Conservation (phyloP, 2,888 invertebrate genomes). For the Syrista parreyssii region DNA sequence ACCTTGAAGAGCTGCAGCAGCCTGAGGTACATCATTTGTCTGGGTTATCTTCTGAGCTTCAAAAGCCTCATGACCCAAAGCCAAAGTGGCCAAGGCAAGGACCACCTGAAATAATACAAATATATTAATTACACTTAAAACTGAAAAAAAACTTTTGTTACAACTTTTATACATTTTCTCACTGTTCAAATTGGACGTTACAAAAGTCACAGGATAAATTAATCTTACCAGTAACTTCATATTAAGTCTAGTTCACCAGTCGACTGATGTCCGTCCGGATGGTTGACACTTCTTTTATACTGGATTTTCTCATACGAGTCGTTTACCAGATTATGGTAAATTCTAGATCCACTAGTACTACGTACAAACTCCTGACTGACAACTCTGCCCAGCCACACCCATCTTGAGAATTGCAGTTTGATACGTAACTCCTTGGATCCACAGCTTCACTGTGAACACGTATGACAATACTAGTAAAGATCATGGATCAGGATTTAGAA, state of each 20-base stretch:
- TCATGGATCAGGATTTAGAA: no score
- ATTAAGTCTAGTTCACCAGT: conserved; percentile 32
- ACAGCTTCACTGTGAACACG: conserved; percentile 15
- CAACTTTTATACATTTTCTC: no score
- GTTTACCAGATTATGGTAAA: conserved; percentile 42
- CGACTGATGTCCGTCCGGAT: conserved; percentile 38
- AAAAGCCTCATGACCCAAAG: conserved; percentile 31
- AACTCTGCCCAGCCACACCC: conserved; percentile 37
- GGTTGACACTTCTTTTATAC: conserved; percentile 51
- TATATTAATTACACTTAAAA: not conserved
- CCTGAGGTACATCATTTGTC: conserved; percentile 23
- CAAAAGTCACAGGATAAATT: no score
- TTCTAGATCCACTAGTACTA: conserved; percentile 35
- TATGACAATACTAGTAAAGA: conserved; percentile 34
- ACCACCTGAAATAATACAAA: conserved; percentile 33
- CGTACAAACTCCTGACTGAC: conserved; percentile 35
- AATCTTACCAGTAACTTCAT: conserved; percentile 52
- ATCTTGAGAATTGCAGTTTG: conserved; percentile 34
- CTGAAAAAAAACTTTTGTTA: not conserved
- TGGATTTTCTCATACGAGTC: conserved; percentile 29
- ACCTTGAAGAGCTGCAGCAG: conserved; percentile 22
- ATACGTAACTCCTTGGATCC: no score
- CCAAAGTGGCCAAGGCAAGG: conserved; percentile 38
- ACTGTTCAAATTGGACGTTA: no score
- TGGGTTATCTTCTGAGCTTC: conserved; percentile 27